These are phyloP conservation scores for Chlamydotis undulata DNA, from an alignment of 2,113 vertebrate genomes.

Conservation along the genomic window DNA sequence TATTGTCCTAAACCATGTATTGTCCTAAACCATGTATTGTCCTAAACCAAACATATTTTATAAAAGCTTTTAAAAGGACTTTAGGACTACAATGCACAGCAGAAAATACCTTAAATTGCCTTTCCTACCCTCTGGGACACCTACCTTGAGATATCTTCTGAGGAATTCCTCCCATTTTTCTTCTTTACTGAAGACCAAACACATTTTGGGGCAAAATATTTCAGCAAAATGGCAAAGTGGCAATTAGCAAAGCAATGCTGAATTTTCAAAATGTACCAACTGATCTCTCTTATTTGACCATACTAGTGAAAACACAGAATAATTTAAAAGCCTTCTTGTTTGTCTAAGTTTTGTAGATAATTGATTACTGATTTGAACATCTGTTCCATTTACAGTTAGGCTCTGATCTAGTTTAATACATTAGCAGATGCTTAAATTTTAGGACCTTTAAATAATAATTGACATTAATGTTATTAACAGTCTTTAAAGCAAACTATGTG, in stretches of 20 bases:
- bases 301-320: neutral
- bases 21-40: neutral
- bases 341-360: neutral
- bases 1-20: neutral
- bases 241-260: neutral
- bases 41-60: neutral
- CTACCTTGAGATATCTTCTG: neutral
- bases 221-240: neutral
- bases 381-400: neutral
- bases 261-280: neutral
- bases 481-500: neutral
- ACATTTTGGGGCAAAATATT: neutral
- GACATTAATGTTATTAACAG: neutral
- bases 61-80: neutral
- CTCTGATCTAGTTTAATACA: neutral
- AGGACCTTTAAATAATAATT: neutral
- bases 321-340: neutral
- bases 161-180: neutral
- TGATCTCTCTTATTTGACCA: neutral
- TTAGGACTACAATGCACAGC: neutral
- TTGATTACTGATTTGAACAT: neutral
- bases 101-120: neutral
- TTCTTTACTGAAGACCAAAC: neutral
- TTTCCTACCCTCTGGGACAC: neutral
- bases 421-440: neutral